A percentile compares a stretch with the other conserved stretches of the same genome.
phyloP scores from a whole-genome alignment of 2,113 vertebrate species.

The Eupsittula cactorum region DNA sequence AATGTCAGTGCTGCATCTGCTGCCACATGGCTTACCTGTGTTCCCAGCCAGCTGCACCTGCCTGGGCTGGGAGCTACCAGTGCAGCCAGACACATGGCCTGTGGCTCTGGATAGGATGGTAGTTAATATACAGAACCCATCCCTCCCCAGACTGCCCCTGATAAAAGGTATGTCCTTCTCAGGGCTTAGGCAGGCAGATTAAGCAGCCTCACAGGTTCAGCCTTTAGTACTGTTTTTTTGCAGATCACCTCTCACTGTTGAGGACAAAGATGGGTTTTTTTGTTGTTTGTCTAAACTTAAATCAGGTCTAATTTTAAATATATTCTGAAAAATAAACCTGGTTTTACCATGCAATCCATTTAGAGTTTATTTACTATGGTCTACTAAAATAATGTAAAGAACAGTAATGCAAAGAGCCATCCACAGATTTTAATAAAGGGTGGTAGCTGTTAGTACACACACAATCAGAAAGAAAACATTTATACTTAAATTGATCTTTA shows the following conservation, averaged over 20 bases:
- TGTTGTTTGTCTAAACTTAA: neutral
- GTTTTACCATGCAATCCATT: neutral
- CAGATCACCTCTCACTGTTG: rapidly evolving
- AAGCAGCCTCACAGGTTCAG: rapidly evolving
- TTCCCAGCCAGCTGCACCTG: neutral
- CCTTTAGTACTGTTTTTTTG: neutral
- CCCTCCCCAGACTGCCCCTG: neutral
- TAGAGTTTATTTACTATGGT: neutral
- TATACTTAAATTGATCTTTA: neutral
- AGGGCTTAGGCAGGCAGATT: neutral
- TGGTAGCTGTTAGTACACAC: conserved; percentile 8
- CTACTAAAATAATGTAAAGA: neutral
- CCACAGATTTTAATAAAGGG: conserved; percentile 37
- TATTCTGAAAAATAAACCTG: neutral
- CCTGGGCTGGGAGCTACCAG: neutral
- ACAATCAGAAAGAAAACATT: neutral
- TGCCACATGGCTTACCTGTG: neutral
- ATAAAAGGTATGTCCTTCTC: neutral
- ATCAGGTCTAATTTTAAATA: neutral
- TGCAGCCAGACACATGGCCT: rapidly evolving
- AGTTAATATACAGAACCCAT: neutral
- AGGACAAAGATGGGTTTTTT: neutral
- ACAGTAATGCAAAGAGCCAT: neutral
- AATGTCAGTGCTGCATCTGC: neutral
- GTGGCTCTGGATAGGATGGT: neutral